These are phyloP conservation scores for Vultur gryphus DNA, from an alignment of 2,797 vertebrate species.

Conservation along the genomic window DNA sequence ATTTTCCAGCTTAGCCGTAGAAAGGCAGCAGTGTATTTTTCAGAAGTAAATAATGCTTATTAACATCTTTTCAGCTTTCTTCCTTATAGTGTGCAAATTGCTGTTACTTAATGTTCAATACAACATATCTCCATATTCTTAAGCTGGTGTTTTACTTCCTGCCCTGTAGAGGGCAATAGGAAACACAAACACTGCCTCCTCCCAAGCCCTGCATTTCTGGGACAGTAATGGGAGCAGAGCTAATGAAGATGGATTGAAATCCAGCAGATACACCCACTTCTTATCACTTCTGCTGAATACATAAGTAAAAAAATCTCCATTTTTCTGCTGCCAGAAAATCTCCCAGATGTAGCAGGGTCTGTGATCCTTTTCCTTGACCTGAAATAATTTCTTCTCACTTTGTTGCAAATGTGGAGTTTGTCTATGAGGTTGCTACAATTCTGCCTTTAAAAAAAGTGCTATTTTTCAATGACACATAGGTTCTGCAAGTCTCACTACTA, in stretches of 20 bases:
- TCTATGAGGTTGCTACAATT: not conserved
- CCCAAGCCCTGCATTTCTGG: not conserved
- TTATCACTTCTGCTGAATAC: not conserved
- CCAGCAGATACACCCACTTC: not conserved
- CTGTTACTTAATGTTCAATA: not conserved
- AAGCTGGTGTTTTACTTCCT: not conserved
- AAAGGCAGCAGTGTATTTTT: not conserved
- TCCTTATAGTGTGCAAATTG: not conserved
- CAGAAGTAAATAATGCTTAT: not conserved
- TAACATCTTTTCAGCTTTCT: not conserved
- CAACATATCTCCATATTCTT: not conserved
- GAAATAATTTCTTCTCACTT: not conserved
- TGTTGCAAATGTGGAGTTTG: not conserved
- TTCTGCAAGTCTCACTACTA: not conserved
- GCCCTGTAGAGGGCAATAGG: conserved; percentile 1
- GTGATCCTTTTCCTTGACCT: not conserved
- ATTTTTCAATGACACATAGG: not conserved
- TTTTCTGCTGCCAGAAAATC: not conserved
- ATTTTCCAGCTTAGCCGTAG: not conserved
- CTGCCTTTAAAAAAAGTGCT: not conserved
- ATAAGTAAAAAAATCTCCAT: not conserved
- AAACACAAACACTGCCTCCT: not conserved
- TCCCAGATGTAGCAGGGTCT: not conserved
- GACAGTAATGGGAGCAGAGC: not conserved
- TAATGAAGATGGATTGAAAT: not conserved